These are phyloP conservation scores for Remorina albescens DNA, from an alignment of 2,797 vertebrate species.

Conservation along the genomic window DNA sequence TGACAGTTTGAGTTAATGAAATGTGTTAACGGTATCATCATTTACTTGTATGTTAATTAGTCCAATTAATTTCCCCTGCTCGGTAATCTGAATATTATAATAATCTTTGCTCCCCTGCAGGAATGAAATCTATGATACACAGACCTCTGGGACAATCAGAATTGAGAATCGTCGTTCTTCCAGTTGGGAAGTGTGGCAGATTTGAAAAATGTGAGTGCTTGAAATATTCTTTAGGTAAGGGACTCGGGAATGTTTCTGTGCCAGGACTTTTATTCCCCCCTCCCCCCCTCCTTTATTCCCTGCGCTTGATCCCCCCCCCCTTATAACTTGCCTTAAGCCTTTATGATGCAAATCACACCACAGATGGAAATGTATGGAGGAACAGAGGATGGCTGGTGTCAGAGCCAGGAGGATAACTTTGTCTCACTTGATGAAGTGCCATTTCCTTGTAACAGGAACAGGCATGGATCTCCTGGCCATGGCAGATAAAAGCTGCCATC, in stretches of 20 bases:
- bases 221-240: slow-evolving; percentile 17
- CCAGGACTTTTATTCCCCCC: background rate
- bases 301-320: slow-evolving; percentile 6
- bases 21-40: slow-evolving; percentile 92
- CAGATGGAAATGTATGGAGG: slow-evolving; percentile 21
- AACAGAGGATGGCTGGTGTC: background rate
- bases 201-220: slow-evolving; percentile 34
- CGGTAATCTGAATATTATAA: slow-evolving; percentile 90
- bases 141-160: slow-evolving; percentile 78
- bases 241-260: slow-evolving; percentile 2
- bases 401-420: slow-evolving; percentile 56
- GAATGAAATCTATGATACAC: slow-evolving; percentile 79
- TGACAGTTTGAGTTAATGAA: slow-evolving; percentile 92
- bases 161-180: slow-evolving; percentile 62
- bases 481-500: slow-evolving; percentile 76
- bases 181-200: slow-evolving; percentile 33
- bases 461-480: slow-evolving; percentile 68
- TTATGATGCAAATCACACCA: slow-evolving; percentile 44
- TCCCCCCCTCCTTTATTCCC: background rate
- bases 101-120: slow-evolving; percentile 87
- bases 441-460: slow-evolving; percentile 69
- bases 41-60: slow-evolving; percentile 93
- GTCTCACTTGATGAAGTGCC: slow-evolving; percentile 79
- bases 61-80: slow-evolving; percentile 90
- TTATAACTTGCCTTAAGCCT: slow-evolving; percentile 28